A percentile compares a stretch with the other conserved stretches of the same genome.
Conservation (phyloP, 2,113 vertebrate genomes). For the Arizona elegans region DNA sequence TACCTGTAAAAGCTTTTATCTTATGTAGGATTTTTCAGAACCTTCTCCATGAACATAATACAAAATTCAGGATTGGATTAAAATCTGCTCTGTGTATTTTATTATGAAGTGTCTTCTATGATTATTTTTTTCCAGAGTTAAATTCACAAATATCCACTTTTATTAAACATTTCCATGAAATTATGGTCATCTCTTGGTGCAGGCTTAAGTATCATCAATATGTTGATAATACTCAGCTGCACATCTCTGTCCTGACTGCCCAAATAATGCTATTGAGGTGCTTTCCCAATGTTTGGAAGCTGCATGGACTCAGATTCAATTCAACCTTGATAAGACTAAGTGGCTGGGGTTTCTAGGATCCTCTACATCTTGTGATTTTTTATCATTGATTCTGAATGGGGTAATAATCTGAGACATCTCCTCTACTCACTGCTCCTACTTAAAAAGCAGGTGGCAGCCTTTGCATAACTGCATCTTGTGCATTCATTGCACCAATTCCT, state of each 20-base stretch:
- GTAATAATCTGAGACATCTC: not conserved
- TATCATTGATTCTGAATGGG: not conserved
- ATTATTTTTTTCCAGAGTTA: not conserved
- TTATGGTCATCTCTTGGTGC: not conserved
- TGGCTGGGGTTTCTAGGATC: not conserved
- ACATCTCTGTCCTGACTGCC: not conserved
- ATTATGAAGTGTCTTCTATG: not conserved
- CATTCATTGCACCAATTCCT: not conserved
- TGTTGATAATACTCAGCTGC: not conserved
- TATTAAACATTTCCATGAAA: not conserved
- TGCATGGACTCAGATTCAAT: not conserved
- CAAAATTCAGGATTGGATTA: not conserved
- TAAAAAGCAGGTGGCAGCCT: not conserved
- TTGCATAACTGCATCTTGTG: not conserved
- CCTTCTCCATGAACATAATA: not conserved
- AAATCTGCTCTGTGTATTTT: not conserved
- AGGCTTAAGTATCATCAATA: not conserved
- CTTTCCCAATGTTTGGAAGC: not conserved
- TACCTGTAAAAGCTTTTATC: not conserved
- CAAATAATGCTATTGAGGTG: not conserved
- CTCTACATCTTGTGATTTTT: not conserved
- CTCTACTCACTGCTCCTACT: not conserved
- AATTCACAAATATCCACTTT: not conserved
- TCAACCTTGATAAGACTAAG: not conserved
- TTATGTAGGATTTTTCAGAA: not conserved